These are phyloP conservation scores for Rutpela maculata DNA, from an alignment of 2,888 invertebrate genomes.

Conservation along the genomic window DNA sequence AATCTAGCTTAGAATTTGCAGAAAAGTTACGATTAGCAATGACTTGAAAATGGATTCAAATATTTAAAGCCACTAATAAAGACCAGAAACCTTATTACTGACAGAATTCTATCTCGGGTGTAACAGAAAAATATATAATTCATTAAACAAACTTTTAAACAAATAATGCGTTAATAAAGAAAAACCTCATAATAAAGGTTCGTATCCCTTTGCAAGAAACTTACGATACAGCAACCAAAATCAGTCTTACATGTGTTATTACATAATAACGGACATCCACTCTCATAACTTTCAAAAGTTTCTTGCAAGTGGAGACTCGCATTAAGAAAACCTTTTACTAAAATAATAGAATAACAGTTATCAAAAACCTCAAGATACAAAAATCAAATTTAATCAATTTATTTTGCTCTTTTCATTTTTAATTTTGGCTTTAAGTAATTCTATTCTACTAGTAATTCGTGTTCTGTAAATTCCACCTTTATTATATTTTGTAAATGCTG, in stretches of 20 bases:
- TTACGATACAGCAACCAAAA: too few relatives aligned
- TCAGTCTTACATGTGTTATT: too few relatives aligned
- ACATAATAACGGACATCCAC: too few relatives aligned
- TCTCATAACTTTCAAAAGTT: too few relatives aligned
- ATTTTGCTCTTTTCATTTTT: constrained; percentile 1
- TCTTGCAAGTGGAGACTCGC: too few relatives aligned
- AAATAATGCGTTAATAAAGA: neutral
- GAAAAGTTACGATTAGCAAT: too few relatives aligned
- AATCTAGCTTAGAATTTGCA: too few relatives aligned
- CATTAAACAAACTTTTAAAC: neutral
- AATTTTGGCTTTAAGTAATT: constrained; percentile 21
- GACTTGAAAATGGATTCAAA: neutral
- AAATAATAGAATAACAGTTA: neutral
- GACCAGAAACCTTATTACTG: neutral
- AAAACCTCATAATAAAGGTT: neutral
- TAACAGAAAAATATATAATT: neutral
- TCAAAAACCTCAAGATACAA: neutral
- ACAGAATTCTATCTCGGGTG: neutral
- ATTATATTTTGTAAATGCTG: constrained; percentile 6
- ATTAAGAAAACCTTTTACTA: too few relatives aligned
- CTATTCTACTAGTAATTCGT: constrained; percentile 17
- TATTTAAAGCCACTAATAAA: neutral
- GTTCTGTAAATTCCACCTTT: constrained; percentile 7
- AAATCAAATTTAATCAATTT: neutral
- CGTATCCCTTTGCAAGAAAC: too few relatives aligned